A percentile compares a stretch with the other conserved stretches of the same genome.
These are phyloP conservation scores for Picus viridis DNA, from an alignment of 2,797 vertebrate species.

Conservation along the genomic window DNA sequence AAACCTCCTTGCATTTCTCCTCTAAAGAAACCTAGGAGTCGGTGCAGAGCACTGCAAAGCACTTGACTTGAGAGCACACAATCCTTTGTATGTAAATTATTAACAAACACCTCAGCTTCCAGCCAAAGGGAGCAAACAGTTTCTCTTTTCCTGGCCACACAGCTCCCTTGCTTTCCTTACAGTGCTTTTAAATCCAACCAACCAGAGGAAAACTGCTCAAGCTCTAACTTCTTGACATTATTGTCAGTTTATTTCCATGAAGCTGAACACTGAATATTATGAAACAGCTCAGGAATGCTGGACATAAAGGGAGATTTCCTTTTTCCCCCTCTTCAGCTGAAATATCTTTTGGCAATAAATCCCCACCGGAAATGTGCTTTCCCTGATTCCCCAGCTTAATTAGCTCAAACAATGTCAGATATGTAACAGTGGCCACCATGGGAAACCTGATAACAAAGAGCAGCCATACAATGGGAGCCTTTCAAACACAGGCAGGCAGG, in stretches of 20 bases:
- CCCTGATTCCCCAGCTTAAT: slow-evolving; percentile 57
- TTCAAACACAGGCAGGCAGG: slow-evolving; percentile 22
- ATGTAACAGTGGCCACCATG: slow-evolving; percentile 59
- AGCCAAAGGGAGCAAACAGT: background rate
- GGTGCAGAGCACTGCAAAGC: background rate
- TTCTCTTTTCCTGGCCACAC: background rate
- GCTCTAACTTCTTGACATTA: slow-evolving; percentile 4
- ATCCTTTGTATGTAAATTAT: background rate
- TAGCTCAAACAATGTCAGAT: slow-evolving; percentile 60
- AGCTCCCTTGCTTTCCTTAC: background rate
- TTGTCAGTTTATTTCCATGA: slow-evolving; percentile 17
- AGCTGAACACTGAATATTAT: background rate
- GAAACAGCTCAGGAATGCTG: slow-evolving; percentile 46
- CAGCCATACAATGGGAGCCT: slow-evolving; percentile 18
- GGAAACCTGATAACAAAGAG: slow-evolving; percentile 57
- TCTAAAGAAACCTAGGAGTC: background rate
- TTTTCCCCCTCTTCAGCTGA: slow-evolving; percentile 30
- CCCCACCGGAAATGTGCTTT: slow-evolving; percentile 44
- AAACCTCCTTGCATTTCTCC: background rate
- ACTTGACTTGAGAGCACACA: background rate
- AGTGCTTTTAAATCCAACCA: background rate
- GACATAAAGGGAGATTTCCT: slow-evolving; percentile 39
- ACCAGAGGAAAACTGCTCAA: slow-evolving; percentile 18
- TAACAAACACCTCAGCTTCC: background rate
- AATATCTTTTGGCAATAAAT: slow-evolving; percentile 61